These are phyloP conservation scores for Caenorhabditis afra DNA, from an alignment of 2,888 invertebrate genomes.

Conservation along the genomic window DNA sequence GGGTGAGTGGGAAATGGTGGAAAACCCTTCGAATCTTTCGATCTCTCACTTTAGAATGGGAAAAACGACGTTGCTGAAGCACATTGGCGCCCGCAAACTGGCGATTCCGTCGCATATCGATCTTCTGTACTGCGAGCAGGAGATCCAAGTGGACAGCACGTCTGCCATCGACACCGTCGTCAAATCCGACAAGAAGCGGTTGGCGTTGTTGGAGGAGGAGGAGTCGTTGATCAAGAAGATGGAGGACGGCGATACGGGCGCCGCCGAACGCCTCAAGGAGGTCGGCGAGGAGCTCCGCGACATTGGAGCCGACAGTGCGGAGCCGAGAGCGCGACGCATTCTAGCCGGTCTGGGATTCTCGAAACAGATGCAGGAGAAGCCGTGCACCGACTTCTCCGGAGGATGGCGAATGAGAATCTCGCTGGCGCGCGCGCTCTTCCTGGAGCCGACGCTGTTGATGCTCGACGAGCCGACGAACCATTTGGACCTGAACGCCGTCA, in stretches of 20 bases:
- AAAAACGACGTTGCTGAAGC: conserved; percentile 95
- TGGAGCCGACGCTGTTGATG: conserved; percentile 96
- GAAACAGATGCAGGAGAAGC: conserved; percentile 87
- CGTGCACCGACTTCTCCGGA: conserved; percentile 84
- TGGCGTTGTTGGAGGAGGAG: conserved; percentile 88
- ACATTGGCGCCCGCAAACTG: conserved; percentile 92
- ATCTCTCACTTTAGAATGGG: conserved; percentile 87
- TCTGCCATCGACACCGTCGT: conserved; percentile 94
- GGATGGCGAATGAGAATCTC: conserved; percentile 96
- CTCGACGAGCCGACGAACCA: conserved; percentile 99
- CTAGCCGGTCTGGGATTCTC: conserved; percentile 95
- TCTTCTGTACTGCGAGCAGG: conserved; percentile 95
- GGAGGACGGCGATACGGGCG: conserved; percentile 84
- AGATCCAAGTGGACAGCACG: conserved; percentile 97
- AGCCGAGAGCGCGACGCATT: conserved; percentile 94
- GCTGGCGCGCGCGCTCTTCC: conserved; percentile 87
- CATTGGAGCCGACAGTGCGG: conserved; percentile 97
- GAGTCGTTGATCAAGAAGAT: conserved; percentile 88
- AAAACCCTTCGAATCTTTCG: neutral
- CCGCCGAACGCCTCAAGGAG: conserved; percentile 89
- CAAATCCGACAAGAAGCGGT: conserved; percentile 92
- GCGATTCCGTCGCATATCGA: conserved; percentile 96
- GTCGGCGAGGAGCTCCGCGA: conserved; percentile 89
- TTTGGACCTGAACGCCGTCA: conserved; percentile 98
- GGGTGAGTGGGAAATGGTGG: conserved; percentile 84